Evolutionary conservation across 2,797 vertebrate genomes (phyloP).

Genomic region (Enteromius argenteus): DNA sequence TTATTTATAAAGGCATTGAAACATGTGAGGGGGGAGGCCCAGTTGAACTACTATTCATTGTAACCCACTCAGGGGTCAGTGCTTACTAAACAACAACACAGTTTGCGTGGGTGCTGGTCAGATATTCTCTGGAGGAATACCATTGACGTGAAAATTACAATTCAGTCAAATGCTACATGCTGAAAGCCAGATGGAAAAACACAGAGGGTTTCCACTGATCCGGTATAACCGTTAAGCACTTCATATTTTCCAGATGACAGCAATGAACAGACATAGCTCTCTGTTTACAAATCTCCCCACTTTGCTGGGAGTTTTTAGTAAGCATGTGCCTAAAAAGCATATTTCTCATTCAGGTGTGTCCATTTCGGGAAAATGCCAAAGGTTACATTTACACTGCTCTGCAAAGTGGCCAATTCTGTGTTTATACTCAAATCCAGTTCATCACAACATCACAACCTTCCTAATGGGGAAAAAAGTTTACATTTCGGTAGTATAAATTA

Average conservation of each 20-base stretch:
- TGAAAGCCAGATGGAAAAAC: conserved; percentile 27
- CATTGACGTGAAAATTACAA: neutral
- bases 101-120: neutral
- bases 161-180: neutral
- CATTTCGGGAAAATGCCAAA: neutral
- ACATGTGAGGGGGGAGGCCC: neutral
- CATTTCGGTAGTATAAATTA: neutral
- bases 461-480: neutral
- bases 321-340: neutral
- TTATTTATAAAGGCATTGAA: neutral
- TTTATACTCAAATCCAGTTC: neutral
- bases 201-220: neutral
- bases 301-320: neutral
- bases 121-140: conserved; percentile 6
- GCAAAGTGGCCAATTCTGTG: neutral
- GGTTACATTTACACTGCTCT: neutral
- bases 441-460: neutral
- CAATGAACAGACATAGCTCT: neutral
- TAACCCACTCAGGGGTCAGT: conserved; percentile 7
- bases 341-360: neutral
- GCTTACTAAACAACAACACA: neutral
- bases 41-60: neutral
- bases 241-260: conserved; percentile 45
- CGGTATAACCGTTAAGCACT: neutral
- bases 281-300: neutral